A percentile compares a stretch with the other conserved stretches of the same genome.
These are phyloP conservation scores for Cremastinae sp. DNA, from an alignment of 2,888 invertebrate genomes.

Conservation along the genomic window DNA sequence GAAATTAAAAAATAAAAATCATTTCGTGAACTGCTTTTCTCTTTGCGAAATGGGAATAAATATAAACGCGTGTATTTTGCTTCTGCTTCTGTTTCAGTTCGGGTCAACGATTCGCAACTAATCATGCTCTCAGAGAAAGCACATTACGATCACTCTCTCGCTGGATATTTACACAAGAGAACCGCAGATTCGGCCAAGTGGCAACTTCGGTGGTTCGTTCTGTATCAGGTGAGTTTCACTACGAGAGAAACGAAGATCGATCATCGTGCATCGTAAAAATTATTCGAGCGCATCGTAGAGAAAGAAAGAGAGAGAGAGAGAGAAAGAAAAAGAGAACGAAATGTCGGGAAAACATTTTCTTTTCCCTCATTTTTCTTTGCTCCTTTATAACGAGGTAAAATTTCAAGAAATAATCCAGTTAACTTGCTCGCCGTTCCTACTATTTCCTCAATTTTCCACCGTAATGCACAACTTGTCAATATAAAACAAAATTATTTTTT, in stretches of 20 bases:
- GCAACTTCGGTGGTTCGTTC: slow-evolving; percentile 91
- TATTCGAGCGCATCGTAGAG: background rate
- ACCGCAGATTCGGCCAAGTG: slow-evolving; percentile 93
- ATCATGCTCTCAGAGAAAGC: slow-evolving; percentile 92
- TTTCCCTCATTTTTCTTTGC: background rate
- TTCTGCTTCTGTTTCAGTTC: slow-evolving; percentile 79
- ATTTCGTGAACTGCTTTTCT: background rate
- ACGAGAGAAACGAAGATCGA: slow-evolving; percentile 14
- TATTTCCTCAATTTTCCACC: background rate
- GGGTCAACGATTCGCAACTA: slow-evolving; percentile 92
- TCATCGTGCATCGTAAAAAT: slow-evolving; percentile 25
- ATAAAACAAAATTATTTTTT: too few species aligned
- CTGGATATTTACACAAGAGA: slow-evolving; percentile 92
- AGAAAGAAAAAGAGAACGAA: too few species aligned
- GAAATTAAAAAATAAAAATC: background rate
- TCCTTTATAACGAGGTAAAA: background rate
- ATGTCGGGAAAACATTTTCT: too few species aligned
- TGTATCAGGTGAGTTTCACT: slow-evolving; percentile 87
- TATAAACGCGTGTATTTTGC: background rate
- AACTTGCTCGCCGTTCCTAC: background rate
- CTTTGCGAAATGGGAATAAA: background rate
- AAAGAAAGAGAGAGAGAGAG: background rate
- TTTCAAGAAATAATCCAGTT: slow-evolving; percentile 13
- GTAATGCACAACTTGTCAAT: too few species aligned
- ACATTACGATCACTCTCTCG: slow-evolving; percentile 91